Evolutionary conservation across 2,797 vertebrate genomes (phyloP), one percentile per base, ranked within the genome.

Genomic region (Phrynocephalus guinanensis): DNA sequence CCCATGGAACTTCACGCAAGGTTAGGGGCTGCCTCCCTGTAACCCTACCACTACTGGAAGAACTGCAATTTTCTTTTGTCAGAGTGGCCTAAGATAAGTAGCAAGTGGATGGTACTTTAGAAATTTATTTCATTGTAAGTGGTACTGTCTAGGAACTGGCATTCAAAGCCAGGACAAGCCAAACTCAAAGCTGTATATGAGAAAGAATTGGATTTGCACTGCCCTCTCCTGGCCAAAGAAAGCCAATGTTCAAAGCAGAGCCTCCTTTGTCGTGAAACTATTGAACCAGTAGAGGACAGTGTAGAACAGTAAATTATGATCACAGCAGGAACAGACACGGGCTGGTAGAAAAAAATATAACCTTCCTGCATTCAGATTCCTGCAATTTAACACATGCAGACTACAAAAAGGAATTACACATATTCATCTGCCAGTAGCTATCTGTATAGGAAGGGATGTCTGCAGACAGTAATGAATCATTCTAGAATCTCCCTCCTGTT

Each of bases 331-430:
- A 88, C 52, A 72, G 6, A 77, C 11, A 33, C 78, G 28, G 18
- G 7, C 30, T 73, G 20, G 15, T 33, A 83, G 26, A 70, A 30
- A 78, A 44, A 44, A 38, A 20, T 63, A 63, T 63, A 63, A 87
- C 15, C 16, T 79, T 38, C 73, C 20, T 63, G 75, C 50, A 76
- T 24, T n/a, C 52, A 20, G 16, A 33, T 77, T 71, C 76, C 9
- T 50, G 67, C 63, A 66, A 26, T 7, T 72, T n/a, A 86, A 24
- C n/a, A 68, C 3, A 68, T 5, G 15, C 72, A 38, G 3, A 38
- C 16, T 75, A 11, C 63, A 84, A 75, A 76, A 84, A 66, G 22
- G 28, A 88, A 73, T 50, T 8, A 5, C 63, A 84, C 83, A 77
- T 6, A 82, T 78, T 83, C 30, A 80, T 75, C 72, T 75, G 63